Evolutionary conservation across 2,888 invertebrate genomes (phyloP), one percentile per base, ranked within the genome.

Genomic region (Apamea monoglypha): DNA sequence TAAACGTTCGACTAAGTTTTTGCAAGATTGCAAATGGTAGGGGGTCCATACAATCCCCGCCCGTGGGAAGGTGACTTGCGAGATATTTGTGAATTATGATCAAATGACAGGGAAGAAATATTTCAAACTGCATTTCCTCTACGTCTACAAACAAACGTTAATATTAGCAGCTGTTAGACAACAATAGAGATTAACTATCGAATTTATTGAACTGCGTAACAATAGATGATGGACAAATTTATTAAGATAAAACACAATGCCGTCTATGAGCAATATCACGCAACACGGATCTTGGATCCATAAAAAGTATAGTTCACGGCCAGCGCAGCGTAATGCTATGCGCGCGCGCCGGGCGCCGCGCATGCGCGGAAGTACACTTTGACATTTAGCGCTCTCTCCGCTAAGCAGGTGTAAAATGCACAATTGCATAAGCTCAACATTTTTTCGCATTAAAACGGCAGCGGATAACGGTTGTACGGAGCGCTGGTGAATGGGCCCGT

Each of bases 221-320:
- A 92, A 90, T 90, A 87, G 89, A 87, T 90, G 90, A 91, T 89
- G 90, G 80, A 91, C 91, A 91, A 90, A 91, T 92, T 90, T 90
- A 92, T 91, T 92, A 90, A 92, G 87, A 91, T 90, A 90, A 89
- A 87, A 90, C 89, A 93, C 92, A 94, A 93, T 92, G 86, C 90
- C 86, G 82, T 89, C 86, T 91, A 92, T 92, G 92, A 94, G 93
- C 94, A 92, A 92, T 88, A 92, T 92, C 89, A 90, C 91, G 91
- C 92, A 95, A 94, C 92, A 95, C 95, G 95, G 94, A 96, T 95
- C 93, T 95, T 91, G 92, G 91, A 92, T 92, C 91, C 90, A 94
- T 93, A 95, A 95, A 96, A 95, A 94, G 91, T 94, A 95, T 95
- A 95, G 95, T 96, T 95, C 96, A 95, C 91, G 95, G 95, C 86